Evolutionary conservation across 2,113 vertebrate species (phyloP).

Genomic region (Corapipo altera): DNA sequence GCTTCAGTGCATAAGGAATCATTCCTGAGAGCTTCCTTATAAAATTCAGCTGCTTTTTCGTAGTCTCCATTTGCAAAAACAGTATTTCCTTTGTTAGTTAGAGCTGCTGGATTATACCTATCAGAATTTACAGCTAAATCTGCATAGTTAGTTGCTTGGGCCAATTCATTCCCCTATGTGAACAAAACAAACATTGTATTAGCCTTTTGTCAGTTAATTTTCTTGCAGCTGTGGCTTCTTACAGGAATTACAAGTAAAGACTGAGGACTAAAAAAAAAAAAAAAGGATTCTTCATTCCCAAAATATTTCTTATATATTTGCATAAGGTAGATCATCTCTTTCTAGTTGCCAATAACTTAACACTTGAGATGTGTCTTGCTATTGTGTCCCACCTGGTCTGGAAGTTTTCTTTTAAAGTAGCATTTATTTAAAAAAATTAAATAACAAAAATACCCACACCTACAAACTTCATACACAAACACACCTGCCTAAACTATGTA

Average conservation of each 20-base stretch:
- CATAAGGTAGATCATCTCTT: not conserved
- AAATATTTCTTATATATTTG: not conserved
- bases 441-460: not conserved
- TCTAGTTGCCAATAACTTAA: not conserved
- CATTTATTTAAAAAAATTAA: not conserved
- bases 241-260: not conserved
- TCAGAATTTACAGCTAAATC: slow-evolving; percentile 93
- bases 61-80: slow-evolving; percentile 87
- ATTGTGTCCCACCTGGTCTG: not conserved
- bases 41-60: slow-evolving; percentile 95
- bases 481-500: not conserved
- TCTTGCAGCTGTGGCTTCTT: not conserved
- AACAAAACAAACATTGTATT: slow-evolving; percentile 48
- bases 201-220: not conserved
- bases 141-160: slow-evolving; percentile 89
- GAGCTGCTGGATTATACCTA: slow-evolving; percentile 92
- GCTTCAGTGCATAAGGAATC: slow-evolving; percentile 97
- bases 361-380: not conserved
- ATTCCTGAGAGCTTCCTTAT: slow-evolving; percentile 93
- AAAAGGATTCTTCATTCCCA: not conserved
- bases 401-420: not conserved
- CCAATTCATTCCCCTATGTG: slow-evolving; percentile 88
- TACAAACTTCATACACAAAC: not conserved
- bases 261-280: not conserved
- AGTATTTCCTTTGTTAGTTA: slow-evolving; percentile 96